Base-by-base conservation (phyloP, 2,888 invertebrate genomes). In the Serrognathus titanus region DNA sequence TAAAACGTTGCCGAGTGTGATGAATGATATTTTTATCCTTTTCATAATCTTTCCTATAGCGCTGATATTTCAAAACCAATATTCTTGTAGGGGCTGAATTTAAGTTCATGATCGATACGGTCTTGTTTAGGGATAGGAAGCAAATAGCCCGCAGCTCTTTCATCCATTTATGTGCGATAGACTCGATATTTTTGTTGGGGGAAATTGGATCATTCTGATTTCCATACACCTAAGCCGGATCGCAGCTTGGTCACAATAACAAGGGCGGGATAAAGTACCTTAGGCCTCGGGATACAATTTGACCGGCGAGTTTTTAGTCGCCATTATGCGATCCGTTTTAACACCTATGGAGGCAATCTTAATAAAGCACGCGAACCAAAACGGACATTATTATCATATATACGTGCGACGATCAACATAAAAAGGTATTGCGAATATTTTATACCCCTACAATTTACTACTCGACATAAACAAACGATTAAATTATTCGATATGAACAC, bases 201-300 rank as follows among this genome's bases (percentile, higher is more conserved):
- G 68, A 71, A 71, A 72, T 72, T 73, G 71, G 69, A 72, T 71
- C 69, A 67, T 63, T 68, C 66, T 68, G 69, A 71, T 72, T 71
- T 72, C 68, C 71, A 71, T 72, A 71, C 65, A 70, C 69, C 69
- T 70, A 70, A 70, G 70, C 69, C 65, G 69, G 65, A 69, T 67
- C 65, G 62, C 63, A 65, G 63, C 62, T 62, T 63, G 64, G 66
- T 66, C 67, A 66, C 67, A 69, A 69, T 70, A 70, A 70, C 69
- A 70, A 68, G 66, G 60, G 66, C 40, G 41, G 51, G 55, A 50
- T 53, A 45, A 38, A 50, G 39, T 51, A 35, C 36, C 48, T 47
- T 24, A 31, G 24, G 24, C 24, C 24, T 31, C 24, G 24, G 24
- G 24, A 31, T 31, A 31, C 24, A 31, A 31, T 31, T 31, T 31